Percentiles rank a stretch among this genome's conserved stretches.
Evolutionary conservation across 2,113 vertebrate genomes (phyloP).

Genomic region (Myotis lucifugus): DNA sequence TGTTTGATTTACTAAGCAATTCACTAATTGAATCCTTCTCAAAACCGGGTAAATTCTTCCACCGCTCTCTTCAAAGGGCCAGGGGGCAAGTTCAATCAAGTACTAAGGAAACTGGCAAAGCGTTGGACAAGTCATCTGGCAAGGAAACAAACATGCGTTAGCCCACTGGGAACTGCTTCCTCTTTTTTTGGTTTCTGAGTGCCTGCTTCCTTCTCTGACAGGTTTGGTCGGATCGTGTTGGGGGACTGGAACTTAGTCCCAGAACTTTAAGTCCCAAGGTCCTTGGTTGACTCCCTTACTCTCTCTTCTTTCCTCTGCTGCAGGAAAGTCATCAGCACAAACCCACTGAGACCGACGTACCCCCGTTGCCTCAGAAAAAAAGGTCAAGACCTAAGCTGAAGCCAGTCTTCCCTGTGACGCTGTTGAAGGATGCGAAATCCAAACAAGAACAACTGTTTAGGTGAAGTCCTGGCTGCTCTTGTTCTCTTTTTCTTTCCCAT

Average conservation of each 20-base stretch:
- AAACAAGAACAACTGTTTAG: conserved; percentile 64
- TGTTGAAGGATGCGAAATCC: not conserved
- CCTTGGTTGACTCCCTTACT: not conserved
- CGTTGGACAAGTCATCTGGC: not conserved
- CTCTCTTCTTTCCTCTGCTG: not conserved
- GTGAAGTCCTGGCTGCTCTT: conserved; percentile 11
- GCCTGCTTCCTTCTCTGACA: not conserved
- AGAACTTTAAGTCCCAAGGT: not conserved
- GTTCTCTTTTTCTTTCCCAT: not conserved
- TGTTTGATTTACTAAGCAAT: conserved; percentile 18
- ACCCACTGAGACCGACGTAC: not conserved
- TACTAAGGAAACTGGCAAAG: not conserved
- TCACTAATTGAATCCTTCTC: not conserved
- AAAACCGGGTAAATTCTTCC: not conserved
- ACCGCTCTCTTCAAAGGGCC: not conserved
- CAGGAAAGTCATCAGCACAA: conserved; percentile 30
- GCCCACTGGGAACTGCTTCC: not conserved
- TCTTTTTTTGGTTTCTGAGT: not conserved
- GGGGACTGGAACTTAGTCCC: not conserved
- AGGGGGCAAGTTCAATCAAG: not conserved
- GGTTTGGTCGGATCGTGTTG: not conserved
- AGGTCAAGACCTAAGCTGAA: conserved; percentile 17
- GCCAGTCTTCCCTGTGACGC: conserved; percentile 21
- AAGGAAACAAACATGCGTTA: not conserved
- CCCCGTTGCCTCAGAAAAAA: conserved; percentile 31